Evolutionary conservation across 2,113 vertebrate species (phyloP), one percentile per base, ranked within the genome.

Genomic region (Oxyura jamaicensis): DNA sequence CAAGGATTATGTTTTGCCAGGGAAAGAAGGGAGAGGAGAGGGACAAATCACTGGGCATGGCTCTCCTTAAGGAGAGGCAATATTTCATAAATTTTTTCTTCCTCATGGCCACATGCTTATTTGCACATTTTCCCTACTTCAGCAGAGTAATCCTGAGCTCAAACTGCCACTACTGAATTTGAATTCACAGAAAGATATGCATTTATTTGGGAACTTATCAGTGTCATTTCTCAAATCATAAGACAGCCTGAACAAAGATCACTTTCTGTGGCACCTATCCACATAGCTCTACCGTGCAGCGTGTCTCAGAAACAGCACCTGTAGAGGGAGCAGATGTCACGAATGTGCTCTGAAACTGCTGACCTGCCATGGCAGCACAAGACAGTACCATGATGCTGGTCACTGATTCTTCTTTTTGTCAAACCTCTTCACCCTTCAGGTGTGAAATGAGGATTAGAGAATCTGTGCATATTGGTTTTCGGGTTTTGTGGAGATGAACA

Each of bases 371-470:
- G 83, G 56, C 68, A 72, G 79, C 87, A 66, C 42, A 85, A 78
- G 86, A 55, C 15, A 74, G 86, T 84, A 94, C 58, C 76, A 15
- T 86, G 13, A 15, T 82, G 88, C 94, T 96, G 96, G 83, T 68
- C 68, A 36, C 88, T 48, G 87, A 76, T 89, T 93, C 77, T 86
- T 88, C 80, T 93, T 95, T 96, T 95, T 97, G 97, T 96, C 79
- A 91, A 97, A 86, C 44, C 36, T 95, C 95, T 97, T 97, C 91
- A 96, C 90, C 95, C 88, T 97, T 97, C 98, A 97, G 96, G 97
- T 98, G 95, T 84, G 65, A 98, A 97, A 97, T 97, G 95, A 97
- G 97, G 97, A 98, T 98, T 98, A 98, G 96, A 93, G 91, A 97
- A 97, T 97, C 86, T 94, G 90, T 52, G 87, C 94, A 87, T 97